These are phyloP conservation scores for Gambusia holbrooki DNA, from an alignment of 2,113 vertebrate genomes.

Conservation along the genomic window DNA sequence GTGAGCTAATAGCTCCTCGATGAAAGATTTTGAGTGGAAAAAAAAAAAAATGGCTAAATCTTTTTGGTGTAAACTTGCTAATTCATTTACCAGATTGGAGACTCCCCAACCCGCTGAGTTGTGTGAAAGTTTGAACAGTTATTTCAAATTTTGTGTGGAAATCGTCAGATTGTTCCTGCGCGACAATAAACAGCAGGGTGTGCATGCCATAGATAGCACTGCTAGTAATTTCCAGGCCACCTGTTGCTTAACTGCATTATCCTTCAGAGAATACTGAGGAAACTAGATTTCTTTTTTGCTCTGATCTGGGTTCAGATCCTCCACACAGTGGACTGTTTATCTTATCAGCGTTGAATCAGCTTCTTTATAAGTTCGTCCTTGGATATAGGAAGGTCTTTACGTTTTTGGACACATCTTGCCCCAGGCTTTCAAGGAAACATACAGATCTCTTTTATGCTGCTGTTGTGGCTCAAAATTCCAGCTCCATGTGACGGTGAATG, in stretches of 20 bases:
- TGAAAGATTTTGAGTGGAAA: background rate
- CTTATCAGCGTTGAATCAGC: conserved; percentile 39
- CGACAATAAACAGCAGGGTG: conserved; percentile 39
- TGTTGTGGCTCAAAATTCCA: background rate
- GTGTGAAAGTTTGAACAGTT: conserved; percentile 14
- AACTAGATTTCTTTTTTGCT: conserved; percentile 51
- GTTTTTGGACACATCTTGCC: conserved; percentile 9
- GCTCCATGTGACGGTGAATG: conserved; percentile 35
- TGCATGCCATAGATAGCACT: conserved; percentile 16
- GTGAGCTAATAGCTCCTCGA: background rate
- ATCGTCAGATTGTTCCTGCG: background rate
- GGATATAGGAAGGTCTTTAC: conserved; percentile 18
- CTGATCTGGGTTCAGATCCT: conserved; percentile 48
- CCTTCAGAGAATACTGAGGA: conserved; percentile 49
- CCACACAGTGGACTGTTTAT: conserved; percentile 52
- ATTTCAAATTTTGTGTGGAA: conserved; percentile 4
- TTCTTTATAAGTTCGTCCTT: conserved; percentile 22
- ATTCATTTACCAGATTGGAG: conserved; percentile 6
- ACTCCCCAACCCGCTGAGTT: conserved; percentile 1
- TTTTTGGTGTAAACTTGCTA: conserved; percentile 7
- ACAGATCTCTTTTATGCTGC: conserved; percentile 8
- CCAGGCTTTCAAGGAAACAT: conserved; percentile 16
- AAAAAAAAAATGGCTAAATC: background rate
- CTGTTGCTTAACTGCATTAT: conserved; percentile 33
- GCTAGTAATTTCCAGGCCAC: conserved; percentile 55